Evolutionary conservation across 2,797 vertebrate species (phyloP), one percentile per base, ranked within the genome.

Genomic region (Thaleichthys pacificus): DNA sequence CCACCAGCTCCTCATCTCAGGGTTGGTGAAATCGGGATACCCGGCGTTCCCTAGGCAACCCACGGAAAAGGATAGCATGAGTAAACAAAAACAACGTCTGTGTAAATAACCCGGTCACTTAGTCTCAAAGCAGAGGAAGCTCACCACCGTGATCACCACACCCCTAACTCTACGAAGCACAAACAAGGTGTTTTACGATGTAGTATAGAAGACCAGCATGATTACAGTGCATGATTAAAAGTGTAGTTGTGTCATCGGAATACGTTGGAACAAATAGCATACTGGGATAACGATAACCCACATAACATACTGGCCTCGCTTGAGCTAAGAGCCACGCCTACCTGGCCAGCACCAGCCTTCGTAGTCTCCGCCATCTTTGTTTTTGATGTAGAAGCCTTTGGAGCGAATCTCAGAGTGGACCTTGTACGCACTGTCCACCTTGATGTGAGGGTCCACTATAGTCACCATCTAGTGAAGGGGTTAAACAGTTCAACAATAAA

Each of bases 321-420:
- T 35, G 32, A 35, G 32, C 32, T 35, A 35, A 35, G 32, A 35
- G 32, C 12, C 42, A 12, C 22, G 57, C 74, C 54, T 69, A 95
- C 94, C 94, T 61, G 94, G 93, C 93, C 94, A 95, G 63, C 94
- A 95, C 94, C 94, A 95, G 75, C 94, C 94, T 79, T 95, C 93
- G 0, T 95, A 95, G 82, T 95, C 93, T 24, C 51, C 84, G 2
- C 93, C 93, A 0, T 94, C 93, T 63, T 92, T 92, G 2, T 89
- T 94, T 77, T 95, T 95, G 32, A 93, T 61, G 2, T 90, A 95
- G 24, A 93, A 87, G 32, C 85, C 85, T 0, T 71, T 90, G 4
- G 90, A 88, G 26, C 84, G 80, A 30, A 95, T 84, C 71, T 94
- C 93, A 0, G 82, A 81, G 12, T 95, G 91, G 3, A 95, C 85